These are phyloP conservation scores for Cariama cristata DNA, from an alignment of 2,113 vertebrate genomes.

Conservation along the genomic window DNA sequence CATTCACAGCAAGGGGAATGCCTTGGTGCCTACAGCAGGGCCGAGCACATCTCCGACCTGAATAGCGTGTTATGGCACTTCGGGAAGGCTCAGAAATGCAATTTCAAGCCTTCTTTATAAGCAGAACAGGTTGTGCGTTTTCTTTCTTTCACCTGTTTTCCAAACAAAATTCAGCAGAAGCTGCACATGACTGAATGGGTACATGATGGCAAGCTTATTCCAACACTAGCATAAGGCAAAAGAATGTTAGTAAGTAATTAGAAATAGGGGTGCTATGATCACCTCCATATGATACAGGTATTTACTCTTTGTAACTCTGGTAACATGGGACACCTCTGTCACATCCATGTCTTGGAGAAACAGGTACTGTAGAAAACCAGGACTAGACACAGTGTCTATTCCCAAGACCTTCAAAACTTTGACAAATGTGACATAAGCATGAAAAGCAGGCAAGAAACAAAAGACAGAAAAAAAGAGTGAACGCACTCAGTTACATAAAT, in stretches of 20 bases:
- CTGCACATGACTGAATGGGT: background rate
- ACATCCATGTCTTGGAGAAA: background rate
- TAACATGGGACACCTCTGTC: background rate
- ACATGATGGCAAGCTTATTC: background rate
- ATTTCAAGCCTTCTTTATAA: background rate
- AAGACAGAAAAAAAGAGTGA: background rate
- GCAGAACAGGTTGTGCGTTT: background rate
- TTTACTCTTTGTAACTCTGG: background rate
- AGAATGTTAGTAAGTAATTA: background rate
- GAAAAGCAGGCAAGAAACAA: background rate
- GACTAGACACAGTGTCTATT: background rate
- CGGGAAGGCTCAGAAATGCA: background rate
- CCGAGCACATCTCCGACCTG: background rate
- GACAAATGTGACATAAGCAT: background rate
- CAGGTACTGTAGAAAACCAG: background rate
- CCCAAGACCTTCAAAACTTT: background rate
- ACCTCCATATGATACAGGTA: background rate
- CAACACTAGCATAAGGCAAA: background rate
- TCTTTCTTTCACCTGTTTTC: background rate
- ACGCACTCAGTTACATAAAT: background rate
- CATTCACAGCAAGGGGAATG: background rate
- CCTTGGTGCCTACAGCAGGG: rapidly evolving
- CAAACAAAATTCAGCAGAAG: background rate
- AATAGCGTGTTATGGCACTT: rapidly evolving
- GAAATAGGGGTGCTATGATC: background rate